Evolutionary conservation across 2,888 invertebrate species (phyloP).

Genomic region (Asteroscopus sphinx): DNA sequence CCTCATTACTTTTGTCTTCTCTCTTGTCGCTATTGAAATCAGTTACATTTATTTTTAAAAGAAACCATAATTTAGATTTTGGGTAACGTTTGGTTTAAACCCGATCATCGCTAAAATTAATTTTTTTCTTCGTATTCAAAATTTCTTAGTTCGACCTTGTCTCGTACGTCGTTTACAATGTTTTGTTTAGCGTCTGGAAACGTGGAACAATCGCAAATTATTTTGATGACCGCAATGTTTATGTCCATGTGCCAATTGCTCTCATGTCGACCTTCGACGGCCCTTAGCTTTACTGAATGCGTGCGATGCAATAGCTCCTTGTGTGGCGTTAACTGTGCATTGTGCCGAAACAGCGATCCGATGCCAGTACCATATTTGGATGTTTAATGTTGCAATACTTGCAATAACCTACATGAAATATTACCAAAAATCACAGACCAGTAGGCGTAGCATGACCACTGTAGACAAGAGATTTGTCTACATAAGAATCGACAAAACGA

Average conservation of each 20-base stretch:
- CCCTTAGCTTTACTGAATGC: slow-evolving; percentile 58
- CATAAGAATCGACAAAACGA: no score
- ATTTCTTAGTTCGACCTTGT: slow-evolving; percentile 71
- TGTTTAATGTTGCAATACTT: slow-evolving; percentile 54
- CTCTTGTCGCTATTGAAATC: slow-evolving; percentile 11
- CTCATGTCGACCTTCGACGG: slow-evolving; percentile 69
- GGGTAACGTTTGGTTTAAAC: background rate
- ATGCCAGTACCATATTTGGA: slow-evolving; percentile 51
- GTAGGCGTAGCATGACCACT: no score
- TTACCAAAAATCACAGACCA: slow-evolving; percentile 8
- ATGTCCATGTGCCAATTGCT: slow-evolving; percentile 74
- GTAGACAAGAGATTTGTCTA: no score
- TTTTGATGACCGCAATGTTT: slow-evolving; percentile 75
- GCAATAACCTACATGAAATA: slow-evolving; percentile 48
- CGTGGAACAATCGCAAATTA: slow-evolving; percentile 77
- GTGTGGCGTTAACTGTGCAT: slow-evolving; percentile 58
- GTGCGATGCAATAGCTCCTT: slow-evolving; percentile 62
- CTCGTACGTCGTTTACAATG: slow-evolving; percentile 68
- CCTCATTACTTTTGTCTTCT: slow-evolving; percentile 9
- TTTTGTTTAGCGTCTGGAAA: slow-evolving; percentile 74
- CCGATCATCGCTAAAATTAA: slow-evolving; percentile 53
- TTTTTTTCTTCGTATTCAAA: slow-evolving; percentile 62
- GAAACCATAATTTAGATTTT: background rate
- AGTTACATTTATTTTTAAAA: background rate
- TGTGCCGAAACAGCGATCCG: slow-evolving; percentile 55